Conservation (phyloP, 1,140 invertebrate genomes). For the Maconellicoccus hirsutus region DNA sequence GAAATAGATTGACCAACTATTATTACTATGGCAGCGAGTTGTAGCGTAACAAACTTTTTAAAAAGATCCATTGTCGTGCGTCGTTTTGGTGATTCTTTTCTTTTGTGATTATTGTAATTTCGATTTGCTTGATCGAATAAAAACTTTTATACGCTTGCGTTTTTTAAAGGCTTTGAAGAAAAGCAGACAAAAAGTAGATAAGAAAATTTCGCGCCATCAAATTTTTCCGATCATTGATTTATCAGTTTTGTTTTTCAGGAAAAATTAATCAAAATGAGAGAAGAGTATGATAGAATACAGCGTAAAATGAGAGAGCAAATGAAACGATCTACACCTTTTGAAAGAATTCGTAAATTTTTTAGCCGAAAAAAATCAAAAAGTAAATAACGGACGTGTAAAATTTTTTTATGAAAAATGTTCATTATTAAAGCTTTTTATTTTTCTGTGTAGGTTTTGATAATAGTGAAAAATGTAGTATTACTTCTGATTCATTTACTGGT, state of each 20-base stretch:
- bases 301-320: slow-evolving; percentile 54
- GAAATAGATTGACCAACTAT: no score
- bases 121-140: not conserved
- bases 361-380: slow-evolving; percentile 47
- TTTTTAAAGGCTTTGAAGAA: no score
- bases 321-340: slow-evolving; percentile 63
- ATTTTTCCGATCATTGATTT: no score
- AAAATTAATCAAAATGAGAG: slow-evolving; percentile 61
- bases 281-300: slow-evolving; percentile 69
- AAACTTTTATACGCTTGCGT: not conserved
- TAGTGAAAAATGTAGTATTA: not conserved
- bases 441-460: not conserved
- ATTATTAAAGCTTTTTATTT: not conserved
- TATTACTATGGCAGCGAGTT: no score
- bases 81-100: not conserved
- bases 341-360: slow-evolving; percentile 64
- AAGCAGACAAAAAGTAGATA: no score
- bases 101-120: not conserved
- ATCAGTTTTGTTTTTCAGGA: slow-evolving; percentile 34
- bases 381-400: slow-evolving; percentile 29
- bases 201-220: no score
- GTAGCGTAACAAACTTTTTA: no score
- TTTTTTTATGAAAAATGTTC: not conserved
- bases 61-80: no score
- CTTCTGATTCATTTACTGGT: not conserved